A percentile compares a stretch with the other conserved stretches of the same genome.
Evolutionary conservation across 2,888 invertebrate species (phyloP).

Genomic region (Euzophera pinguis): DNA sequence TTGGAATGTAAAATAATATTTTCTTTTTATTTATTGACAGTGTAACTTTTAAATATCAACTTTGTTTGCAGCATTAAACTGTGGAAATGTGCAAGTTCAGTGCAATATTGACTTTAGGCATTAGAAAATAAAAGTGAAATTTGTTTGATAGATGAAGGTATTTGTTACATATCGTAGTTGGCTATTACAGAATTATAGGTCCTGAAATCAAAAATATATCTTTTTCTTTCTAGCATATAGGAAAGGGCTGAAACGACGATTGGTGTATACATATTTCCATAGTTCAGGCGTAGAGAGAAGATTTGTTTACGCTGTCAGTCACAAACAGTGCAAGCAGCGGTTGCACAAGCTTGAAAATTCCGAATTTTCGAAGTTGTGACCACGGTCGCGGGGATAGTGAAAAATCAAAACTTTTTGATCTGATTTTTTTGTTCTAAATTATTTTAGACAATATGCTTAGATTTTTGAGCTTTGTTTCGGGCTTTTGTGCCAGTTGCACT

Average conservation of each 20-base stretch:
- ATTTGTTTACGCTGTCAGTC: not conserved
- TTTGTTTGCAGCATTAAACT: too few species aligned
- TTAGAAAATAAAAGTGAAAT: not conserved
- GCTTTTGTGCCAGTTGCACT: not conserved
- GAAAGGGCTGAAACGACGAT: not conserved
- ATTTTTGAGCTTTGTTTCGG: not conserved
- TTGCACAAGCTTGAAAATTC: too few species aligned
- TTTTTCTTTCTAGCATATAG: not conserved
- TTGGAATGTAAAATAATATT: too few species aligned
- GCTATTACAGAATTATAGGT: not conserved
- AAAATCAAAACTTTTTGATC: too few species aligned
- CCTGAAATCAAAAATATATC: not conserved
- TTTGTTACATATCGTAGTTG: not conserved
- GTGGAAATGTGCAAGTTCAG: not conserved
- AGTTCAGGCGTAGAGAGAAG: not conserved
- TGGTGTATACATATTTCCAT: not conserved
- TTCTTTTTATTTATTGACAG: too few species aligned
- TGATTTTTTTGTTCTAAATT: too few species aligned
- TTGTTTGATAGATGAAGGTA: not conserved
- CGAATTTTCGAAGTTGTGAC: too few species aligned
- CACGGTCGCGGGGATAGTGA: too few species aligned
- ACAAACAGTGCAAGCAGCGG: too few species aligned
- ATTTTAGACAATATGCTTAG: not conserved
- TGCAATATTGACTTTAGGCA: not conserved
- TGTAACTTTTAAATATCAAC: too few species aligned